Percentiles rank a stretch among this genome's conserved stretches.
Conservation (phyloP, 2,113 vertebrate genomes). For the Tupaia tana region DNA sequence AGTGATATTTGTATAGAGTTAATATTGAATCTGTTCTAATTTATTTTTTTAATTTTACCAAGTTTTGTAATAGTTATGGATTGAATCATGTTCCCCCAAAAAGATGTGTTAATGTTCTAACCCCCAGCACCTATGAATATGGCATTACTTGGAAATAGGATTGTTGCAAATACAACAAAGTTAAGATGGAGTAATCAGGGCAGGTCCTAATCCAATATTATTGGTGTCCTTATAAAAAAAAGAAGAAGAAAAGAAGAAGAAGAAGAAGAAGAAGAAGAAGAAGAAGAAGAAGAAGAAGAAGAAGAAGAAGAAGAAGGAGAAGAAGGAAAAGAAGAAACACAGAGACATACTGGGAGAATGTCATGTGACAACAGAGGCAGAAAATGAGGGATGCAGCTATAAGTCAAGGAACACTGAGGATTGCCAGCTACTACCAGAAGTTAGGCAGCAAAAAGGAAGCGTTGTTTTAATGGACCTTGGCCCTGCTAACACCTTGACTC, state of each 20-base stretch:
- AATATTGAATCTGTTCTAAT: not conserved
- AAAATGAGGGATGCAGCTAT: not conserved
- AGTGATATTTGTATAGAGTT: not conserved
- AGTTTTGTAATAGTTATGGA: not conserved
- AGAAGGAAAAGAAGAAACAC: not conserved
- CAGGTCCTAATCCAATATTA: not conserved
- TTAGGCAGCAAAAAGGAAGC: not conserved
- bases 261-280: not conserved
- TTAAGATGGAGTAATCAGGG: not conserved
- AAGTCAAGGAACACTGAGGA: not conserved
- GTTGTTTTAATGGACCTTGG: not conserved
- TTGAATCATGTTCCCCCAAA: not conserved
- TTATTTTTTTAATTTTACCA: constrained; percentile 46
- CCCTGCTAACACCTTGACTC: not conserved
- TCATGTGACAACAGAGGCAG: not conserved
- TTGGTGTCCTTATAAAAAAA: not conserved
- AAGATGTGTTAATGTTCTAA: not conserved
- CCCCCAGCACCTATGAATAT: not conserved
- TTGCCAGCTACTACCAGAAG: not conserved
- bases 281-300: not conserved
- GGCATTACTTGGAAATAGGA: not conserved
- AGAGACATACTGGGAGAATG: not conserved
- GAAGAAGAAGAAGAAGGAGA: not conserved
- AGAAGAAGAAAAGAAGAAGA: not conserved
- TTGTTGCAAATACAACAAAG: not conserved